phyloP scores from a whole-genome alignment of 37 sponge, comb jelly and placozoan species.

The Eunapius fragilis region DNA sequence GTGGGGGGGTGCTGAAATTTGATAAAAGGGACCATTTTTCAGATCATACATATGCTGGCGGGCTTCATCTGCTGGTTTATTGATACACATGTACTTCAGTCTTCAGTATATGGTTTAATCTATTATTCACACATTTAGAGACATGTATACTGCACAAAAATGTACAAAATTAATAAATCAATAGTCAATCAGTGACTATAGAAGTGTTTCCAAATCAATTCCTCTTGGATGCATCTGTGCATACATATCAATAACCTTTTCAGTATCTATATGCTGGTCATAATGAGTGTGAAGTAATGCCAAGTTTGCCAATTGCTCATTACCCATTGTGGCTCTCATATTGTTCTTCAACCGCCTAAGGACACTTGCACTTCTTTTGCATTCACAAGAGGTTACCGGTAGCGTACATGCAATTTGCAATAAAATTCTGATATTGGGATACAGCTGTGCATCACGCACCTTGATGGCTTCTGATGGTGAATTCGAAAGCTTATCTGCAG shows the following conservation, averaged over 20 bases:
- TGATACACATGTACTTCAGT: no score
- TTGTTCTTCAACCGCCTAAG: conserved; percentile 34
- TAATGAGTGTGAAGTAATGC: conserved; percentile 11
- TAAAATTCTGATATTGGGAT: conserved; percentile 16
- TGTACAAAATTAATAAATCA: background rate
- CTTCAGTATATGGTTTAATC: no score
- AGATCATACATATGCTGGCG: no score
- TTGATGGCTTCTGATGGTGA: conserved; percentile 36
- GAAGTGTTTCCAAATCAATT: background rate
- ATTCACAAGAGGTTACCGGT: conserved; percentile 58
- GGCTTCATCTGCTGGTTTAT: no score
- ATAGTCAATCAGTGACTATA: background rate
- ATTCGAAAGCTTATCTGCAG: conserved; percentile 16
- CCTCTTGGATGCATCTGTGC: background rate
- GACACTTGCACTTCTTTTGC: conserved; percentile 52
- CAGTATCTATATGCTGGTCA: background rate
- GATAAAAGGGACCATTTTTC: no score
- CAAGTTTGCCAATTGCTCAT: conserved; percentile 1
- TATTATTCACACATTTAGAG: no score
- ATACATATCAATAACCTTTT: background rate
- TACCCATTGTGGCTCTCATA: conserved; percentile 50
- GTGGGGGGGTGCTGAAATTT: no score
- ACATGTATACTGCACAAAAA: no score
- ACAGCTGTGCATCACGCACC: conserved; percentile 29
- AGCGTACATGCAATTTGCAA: conserved; percentile 51